Evolutionary conservation across 1,140 invertebrate genomes (phyloP).

Genomic region (Caenorhabditis remanei): DNA sequence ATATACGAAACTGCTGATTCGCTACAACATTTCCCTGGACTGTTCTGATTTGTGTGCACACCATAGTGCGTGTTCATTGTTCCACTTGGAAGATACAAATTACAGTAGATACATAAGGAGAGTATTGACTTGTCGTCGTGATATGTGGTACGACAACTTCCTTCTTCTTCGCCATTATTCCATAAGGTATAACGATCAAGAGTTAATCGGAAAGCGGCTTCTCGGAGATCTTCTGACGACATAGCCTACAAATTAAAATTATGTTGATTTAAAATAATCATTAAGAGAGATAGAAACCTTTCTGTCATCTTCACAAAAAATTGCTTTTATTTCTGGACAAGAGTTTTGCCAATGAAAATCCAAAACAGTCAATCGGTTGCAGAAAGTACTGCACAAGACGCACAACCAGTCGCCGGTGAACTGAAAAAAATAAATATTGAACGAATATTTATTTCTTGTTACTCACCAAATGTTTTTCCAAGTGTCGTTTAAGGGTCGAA

Average conservation of each 20-base stretch:
- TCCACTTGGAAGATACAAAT: not conserved
- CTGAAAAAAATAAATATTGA: not conserved
- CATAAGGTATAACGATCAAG: not conserved
- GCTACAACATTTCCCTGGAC: not conserved
- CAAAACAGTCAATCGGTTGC: not conserved
- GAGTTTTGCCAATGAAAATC: not conserved
- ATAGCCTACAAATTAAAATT: not conserved
- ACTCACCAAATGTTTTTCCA: conserved; percentile 25
- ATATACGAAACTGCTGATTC: not conserved
- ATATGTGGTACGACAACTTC: too few relatives aligned
- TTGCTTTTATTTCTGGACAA: not conserved
- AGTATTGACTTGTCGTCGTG: not conserved
- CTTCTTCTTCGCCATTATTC: not conserved
- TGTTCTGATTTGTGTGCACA: not conserved
- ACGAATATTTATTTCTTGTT: not conserved
- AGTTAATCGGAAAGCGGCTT: conserved; percentile 24
- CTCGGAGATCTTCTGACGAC: not conserved
- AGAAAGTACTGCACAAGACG: not conserved
- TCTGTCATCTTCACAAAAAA: not conserved
- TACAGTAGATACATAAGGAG: conserved; percentile 15
- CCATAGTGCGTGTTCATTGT: not conserved
- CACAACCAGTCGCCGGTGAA: conserved; percentile 17
- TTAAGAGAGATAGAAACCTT: not conserved
- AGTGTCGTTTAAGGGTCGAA: not conserved
- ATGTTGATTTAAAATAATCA: not conserved